Evolutionary conservation across 1,140 invertebrate genomes (phyloP), one percentile per base, ranked within the genome.

Genomic region (Rhyzopertha dominica): DNA sequence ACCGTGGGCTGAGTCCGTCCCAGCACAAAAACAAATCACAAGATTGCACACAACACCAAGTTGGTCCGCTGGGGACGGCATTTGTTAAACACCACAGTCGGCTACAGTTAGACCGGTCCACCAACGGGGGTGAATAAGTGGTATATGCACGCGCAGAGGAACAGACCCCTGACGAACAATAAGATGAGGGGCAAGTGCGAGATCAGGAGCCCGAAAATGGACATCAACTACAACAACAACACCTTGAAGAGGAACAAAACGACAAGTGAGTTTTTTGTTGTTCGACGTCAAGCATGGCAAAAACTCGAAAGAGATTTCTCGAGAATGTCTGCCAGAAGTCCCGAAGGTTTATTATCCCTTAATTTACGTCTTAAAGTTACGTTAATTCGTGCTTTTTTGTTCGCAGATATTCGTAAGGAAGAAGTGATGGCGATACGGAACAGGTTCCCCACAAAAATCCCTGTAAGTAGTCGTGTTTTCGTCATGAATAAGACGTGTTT

Each of bases 371-470:
- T 16, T 36, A 17, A 13, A 5, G 12, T 4, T 17, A 22, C 9
- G 20, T 45, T 45, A 13, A 38, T 7, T 39, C 18, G 10, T 10
- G 5, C 9, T 45, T 54, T 35, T 53, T 28, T 40, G 41, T 49
- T 74, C 69, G 24, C 67, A 77, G 76, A 74, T 45, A 71, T 59
- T 35, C 63, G 70, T 55, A 77, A 73, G 61, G 74, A 77, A 59
- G 76, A 78, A 67, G 74, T 76, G 4, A 66, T 73, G 59, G 74
- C 75, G 3, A 76, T 79, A 22, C 72, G 71, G 63, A 75, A 62
- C 42, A 74, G 73, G 66, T 78, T 76, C 58, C 76, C 76, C 8
- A 76, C 68, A 3, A 79, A 79, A 74, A 68, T 77, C 58, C 76
- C 76, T 48, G 75, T 78, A 69, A 76, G 73, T 71, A 44, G 20